Evolutionary conservation across 2,888 invertebrate genomes (phyloP), one percentile per base, ranked within the genome.

Genomic region (Cheilosia impressa): DNA sequence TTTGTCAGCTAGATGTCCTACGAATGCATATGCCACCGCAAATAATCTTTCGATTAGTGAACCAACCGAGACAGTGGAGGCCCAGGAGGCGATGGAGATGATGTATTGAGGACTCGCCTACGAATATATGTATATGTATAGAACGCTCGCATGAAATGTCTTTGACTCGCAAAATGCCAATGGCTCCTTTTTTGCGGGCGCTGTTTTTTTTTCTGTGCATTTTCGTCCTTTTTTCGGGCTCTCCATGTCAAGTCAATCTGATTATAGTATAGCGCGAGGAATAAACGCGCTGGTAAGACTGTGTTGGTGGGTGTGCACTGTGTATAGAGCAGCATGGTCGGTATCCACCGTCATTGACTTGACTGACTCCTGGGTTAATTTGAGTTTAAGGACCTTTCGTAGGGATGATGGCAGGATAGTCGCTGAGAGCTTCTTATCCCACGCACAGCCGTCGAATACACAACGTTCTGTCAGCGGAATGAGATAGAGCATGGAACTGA

Each of bases 11-110:
- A 43, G 47, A 78, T 78, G 78, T 83, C 63, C 73, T 79, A 68
- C 71, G 80, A 80, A 31, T 85, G 80, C 80, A 85, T 85, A 80
- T 81, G 80, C 85, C 81, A 85, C 81, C 85, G 66, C 76, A 85
- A 80, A 84, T 84, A 84, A 84, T 84, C 84, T 80, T 84, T 84
- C 84, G 84, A 84, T 84, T 84, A 84, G 83, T 80, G 75, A 75
- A 66, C 13, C 38, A 75, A 71, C 38, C 38, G 71, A 72, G 52
- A 58, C 57, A 13, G 47, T 52, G 66, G 17, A 45, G 50, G 47
- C 57, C 45, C 19, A 60, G 60, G 17, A 50, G 57, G 38, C 38
- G 38, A 66, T 38, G 73, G 71, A 78, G 82, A 72, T 78, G 72
- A 78, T 68, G 66, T 68, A 79, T 84, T 84, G 71, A 80, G 52